These are phyloP conservation scores for Epinephelus fuscoguttatus DNA, from an alignment of 2,113 vertebrate genomes.

Conservation along the genomic window DNA sequence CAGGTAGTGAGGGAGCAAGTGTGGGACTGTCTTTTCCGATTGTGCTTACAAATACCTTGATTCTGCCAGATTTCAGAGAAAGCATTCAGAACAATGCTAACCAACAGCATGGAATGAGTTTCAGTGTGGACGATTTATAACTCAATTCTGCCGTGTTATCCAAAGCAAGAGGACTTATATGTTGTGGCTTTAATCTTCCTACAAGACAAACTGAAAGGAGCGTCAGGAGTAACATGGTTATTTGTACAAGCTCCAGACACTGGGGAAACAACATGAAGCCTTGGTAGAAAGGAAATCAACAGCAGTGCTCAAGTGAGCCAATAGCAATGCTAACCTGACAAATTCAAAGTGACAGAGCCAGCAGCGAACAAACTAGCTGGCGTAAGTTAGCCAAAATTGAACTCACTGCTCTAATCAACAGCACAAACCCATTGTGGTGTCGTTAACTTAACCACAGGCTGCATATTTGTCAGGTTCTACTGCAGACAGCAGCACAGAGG, in stretches of 20 bases:
- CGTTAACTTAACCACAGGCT: background rate
- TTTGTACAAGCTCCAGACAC: background rate
- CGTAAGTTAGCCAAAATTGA: background rate
- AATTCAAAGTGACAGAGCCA: conserved; percentile 13
- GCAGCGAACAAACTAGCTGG: background rate
- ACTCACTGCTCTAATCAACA: background rate
- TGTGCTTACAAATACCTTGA: no score
- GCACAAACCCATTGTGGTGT: background rate
- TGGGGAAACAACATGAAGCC: conserved; percentile 1
- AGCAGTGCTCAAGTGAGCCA: background rate
- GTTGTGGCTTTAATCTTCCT: background rate
- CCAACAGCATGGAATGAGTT: no score
- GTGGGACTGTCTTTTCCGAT: no score
- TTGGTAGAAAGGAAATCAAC: background rate
- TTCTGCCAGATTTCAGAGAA: no score
- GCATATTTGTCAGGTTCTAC: background rate
- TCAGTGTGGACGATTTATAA: no score
- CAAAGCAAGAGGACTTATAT: background rate
- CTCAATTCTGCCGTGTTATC: no score
- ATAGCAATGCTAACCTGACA: background rate
- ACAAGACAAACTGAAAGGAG: background rate
- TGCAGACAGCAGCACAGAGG: background rate
- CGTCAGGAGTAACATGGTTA: background rate
- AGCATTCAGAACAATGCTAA: no score
- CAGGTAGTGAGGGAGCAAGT: no score